phyloP scores from a whole-genome alignment of 2,113 vertebrate species.

The Malurus elegans region DNA sequence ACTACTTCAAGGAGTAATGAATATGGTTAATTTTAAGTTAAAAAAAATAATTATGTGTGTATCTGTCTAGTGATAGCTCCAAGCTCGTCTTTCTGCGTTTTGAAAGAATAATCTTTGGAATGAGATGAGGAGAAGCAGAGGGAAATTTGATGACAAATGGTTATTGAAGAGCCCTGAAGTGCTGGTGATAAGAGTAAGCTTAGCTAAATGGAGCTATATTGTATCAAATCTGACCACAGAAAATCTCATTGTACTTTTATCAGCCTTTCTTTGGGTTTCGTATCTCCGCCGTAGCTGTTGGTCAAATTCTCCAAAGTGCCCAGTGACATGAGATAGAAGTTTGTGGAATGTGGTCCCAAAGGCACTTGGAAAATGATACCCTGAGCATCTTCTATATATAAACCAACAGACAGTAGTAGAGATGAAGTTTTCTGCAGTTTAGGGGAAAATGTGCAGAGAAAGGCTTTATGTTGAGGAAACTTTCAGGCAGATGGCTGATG shows the following conservation, averaged over 20 bases:
- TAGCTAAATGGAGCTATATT: background rate
- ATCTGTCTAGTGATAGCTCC: slow-evolving; percentile 41
- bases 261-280: slow-evolving; percentile 19
- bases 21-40: slow-evolving; percentile 8
- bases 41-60: background rate
- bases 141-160: slow-evolving; percentile 59
- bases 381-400: background rate
- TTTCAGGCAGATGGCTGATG: background rate
- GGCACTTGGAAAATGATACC: background rate
- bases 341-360: background rate
- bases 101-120: slow-evolving; percentile 46
- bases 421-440: background rate
- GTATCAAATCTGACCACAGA: slow-evolving; percentile 13
- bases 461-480: background rate
- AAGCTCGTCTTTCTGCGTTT: slow-evolving; percentile 26
- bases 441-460: background rate
- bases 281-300: slow-evolving; percentile 13
- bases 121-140: slow-evolving; percentile 38
- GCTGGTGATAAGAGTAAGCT: slow-evolving; percentile 41
- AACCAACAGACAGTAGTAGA: background rate
- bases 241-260: slow-evolving; percentile 42
- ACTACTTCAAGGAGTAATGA: background rate
- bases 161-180: slow-evolving; percentile 59
- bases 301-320: slow-evolving; percentile 20
- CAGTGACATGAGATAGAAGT: background rate